Base-by-base conservation (phyloP, 2,797 vertebrate species). In the Dendrocincla fuliginosa region DNA sequence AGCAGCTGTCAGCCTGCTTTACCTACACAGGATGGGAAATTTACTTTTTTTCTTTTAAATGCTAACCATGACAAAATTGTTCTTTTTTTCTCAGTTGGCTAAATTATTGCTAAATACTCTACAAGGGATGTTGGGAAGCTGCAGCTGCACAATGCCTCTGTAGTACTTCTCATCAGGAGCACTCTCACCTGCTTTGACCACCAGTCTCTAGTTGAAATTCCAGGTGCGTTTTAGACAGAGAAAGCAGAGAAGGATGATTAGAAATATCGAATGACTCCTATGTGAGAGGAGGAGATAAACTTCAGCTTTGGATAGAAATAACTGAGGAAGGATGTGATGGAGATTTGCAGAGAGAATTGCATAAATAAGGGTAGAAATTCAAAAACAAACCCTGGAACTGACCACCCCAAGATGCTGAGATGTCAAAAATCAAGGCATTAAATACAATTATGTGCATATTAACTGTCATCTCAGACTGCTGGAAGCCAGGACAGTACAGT, bases 1-100 rank as follows among this genome's bases (percentile, higher is more conserved):
- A 89, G 59, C 89, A 92, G 83, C 88, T 95, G 79, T 75, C 92
- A 90, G 65, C 59, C 65, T 93, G 85, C 41, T 89, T 95, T 91
- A 90, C 71, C 93, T 63, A 50, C 73, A 69, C 52, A 60, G 16
- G 33, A 76, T 69, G 27, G 30, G 59, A 81, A 94, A 76, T 52
- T 67, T 73, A 42, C 7, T 9, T 79, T 61, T 75, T 44, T 52
- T 68, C 24, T 77, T 94, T 55, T 78, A 44, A 85, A 79, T 77
- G 69, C 37, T 91, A 63, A 91, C 44, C 52, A 37, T 92, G 67
- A 22, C 59, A 91, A 91, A 94, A 78, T 42, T 28, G 8, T 67
- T 91, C 55, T 15, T 49, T 8, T 78, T 91, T 91, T 86, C 65
- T 90, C 67, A 86, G 80, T 67, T 82, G 77, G 47, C n/a, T 86